Conservation (phyloP, 2,113 vertebrate species). For the Turdus rufiventris region DNA sequence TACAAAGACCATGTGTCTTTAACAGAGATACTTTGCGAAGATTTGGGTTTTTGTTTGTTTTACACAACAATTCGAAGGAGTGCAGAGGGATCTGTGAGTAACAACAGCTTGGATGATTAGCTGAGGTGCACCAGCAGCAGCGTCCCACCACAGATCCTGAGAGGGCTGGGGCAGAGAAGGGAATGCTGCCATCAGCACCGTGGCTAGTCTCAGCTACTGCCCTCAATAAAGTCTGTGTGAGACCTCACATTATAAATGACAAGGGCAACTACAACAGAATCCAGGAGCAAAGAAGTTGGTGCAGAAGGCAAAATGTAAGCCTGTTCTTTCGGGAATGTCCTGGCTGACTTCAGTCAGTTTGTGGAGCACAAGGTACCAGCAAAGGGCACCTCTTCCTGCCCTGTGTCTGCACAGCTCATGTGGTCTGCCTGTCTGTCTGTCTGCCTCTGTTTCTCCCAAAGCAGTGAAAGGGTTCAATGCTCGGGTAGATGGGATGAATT, state of each 20-base stretch:
- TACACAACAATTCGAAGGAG: not conserved
- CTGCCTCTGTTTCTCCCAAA: not conserved
- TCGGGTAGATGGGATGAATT: not conserved
- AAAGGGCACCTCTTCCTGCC: not conserved
- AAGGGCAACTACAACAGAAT: not conserved
- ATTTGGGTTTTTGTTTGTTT: not conserved
- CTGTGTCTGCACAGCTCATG: fast-evolving
- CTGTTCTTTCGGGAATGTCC: fast-evolving
- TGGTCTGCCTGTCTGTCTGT: not conserved
- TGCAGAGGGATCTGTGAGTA: not conserved
- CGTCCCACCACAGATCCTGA: fast-evolving
- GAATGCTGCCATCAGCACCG: not conserved
- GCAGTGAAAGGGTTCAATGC: not conserved
- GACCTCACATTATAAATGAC: fast-evolving
- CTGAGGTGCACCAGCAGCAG: not conserved
- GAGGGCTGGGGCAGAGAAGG: not conserved
- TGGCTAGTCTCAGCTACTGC: not conserved
- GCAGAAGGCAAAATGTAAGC: not conserved
- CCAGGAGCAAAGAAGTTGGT: not conserved
- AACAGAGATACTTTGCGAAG: not conserved
- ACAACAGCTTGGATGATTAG: not conserved
- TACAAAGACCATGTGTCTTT: not conserved
- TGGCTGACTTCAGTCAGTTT: not conserved
- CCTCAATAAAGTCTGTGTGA: not conserved
- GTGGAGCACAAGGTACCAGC: not conserved